phyloP scores from a whole-genome alignment of 2,888 invertebrate genomes.

The Ophion ellenae region DNA sequence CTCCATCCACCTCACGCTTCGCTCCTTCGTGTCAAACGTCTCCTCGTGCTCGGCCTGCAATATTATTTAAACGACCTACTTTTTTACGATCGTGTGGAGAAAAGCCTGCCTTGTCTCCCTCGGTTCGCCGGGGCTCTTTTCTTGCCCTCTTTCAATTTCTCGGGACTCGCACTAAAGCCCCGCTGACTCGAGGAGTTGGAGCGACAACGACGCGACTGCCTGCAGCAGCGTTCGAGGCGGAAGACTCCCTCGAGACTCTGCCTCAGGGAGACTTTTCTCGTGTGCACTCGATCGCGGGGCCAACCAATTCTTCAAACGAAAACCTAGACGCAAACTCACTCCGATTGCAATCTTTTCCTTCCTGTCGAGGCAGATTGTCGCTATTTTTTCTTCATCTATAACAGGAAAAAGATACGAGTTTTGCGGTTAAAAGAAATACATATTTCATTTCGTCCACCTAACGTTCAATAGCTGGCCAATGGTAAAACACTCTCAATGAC shows the following conservation, averaged over 20 bases:
- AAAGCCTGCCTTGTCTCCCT: slow-evolving; percentile 23
- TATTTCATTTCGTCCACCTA: too few relatives aligned
- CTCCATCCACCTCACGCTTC: slow-evolving; percentile 8
- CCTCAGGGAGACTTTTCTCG: slow-evolving; percentile 10
- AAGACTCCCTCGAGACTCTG: slow-evolving; percentile 14
- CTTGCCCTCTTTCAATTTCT: slow-evolving; percentile 18
- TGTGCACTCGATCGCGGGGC: slow-evolving; percentile 20
- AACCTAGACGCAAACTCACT: background rate
- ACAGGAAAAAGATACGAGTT: too few relatives aligned
- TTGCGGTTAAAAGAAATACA: too few relatives aligned
- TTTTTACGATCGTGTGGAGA: slow-evolving; percentile 48
- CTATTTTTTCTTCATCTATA: background rate
- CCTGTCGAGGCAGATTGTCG: background rate
- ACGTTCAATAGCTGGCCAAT: too few relatives aligned
- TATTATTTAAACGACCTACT: slow-evolving; percentile 56
- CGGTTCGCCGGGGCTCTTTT: background rate
- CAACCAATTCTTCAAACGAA: background rate
- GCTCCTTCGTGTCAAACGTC: slow-evolving; percentile 39
- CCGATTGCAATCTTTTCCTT: background rate
- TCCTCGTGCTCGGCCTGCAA: slow-evolving; percentile 31
- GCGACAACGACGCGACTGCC: slow-evolving; percentile 9
- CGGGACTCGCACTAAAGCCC: slow-evolving; percentile 4
- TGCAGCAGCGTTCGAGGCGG: background rate
- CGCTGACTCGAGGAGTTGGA: background rate
- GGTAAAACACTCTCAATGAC: too few relatives aligned